A percentile compares a stretch with the other conserved stretches of the same genome.
These are phyloP conservation scores for Hydrophis major DNA, from an alignment of 2,797 vertebrate species.

Conservation along the genomic window DNA sequence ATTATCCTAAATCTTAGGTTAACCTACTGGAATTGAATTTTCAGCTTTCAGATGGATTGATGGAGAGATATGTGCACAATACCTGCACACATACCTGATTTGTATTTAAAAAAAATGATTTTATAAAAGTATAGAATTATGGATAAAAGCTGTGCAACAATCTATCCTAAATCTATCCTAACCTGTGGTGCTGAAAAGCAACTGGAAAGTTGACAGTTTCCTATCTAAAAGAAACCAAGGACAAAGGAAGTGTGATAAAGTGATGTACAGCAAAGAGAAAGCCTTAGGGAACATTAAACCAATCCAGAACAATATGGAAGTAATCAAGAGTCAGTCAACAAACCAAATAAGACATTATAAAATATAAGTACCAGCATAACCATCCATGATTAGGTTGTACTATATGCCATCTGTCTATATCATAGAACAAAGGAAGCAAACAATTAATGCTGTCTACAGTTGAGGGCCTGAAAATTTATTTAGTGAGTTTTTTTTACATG, in stretches of 20 bases:
- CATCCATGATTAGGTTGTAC: conserved; percentile 38
- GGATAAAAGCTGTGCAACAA: conserved; percentile 41
- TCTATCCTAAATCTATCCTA: conserved; percentile 47
- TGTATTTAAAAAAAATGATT: conserved; percentile 61
- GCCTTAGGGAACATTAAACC: conserved; percentile 62
- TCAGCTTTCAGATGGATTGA: not conserved
- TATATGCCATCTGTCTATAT: conserved; percentile 48
- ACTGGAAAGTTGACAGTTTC: conserved; percentile 59
- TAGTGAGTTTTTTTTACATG: not conserved
- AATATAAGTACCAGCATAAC: conserved; percentile 52
- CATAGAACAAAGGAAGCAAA: conserved; percentile 48
- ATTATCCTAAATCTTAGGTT: conserved; percentile 6
- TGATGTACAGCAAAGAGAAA: conserved; percentile 46
- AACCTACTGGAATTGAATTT: not conserved
- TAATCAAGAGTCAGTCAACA: conserved; percentile 65
- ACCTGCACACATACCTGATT: conserved; percentile 16
- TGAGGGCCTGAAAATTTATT: not conserved
- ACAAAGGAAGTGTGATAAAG: conserved; percentile 67
- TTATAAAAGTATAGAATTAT: conserved; percentile 50
- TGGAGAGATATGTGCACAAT: not conserved
- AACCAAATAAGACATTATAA: conserved; percentile 61
- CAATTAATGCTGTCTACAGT: conserved; percentile 50
- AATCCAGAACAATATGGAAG: conserved; percentile 66
- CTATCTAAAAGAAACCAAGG: conserved; percentile 55
- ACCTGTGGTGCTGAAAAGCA: conserved; percentile 57